phyloP scores from a whole-genome alignment of 1,140 invertebrate genomes.

The Temnothorax longispinosus region DNA sequence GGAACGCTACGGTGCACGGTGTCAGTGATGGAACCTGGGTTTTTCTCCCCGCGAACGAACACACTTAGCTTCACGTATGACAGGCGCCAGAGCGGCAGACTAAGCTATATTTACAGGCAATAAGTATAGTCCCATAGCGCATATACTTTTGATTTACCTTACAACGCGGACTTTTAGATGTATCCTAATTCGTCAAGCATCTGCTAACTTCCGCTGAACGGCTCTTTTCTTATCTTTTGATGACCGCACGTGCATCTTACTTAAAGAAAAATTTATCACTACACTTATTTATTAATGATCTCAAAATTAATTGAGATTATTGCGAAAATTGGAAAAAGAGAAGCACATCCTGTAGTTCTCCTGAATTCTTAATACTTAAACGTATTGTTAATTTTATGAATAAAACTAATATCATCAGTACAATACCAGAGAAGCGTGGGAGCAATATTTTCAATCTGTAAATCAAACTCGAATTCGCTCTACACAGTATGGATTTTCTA shows the following conservation, averaged over 20 bases:
- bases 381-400: neutral
- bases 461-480: neutral
- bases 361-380: neutral
- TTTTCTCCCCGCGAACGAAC: slow-evolving; percentile 12
- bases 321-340: neutral
- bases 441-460: neutral
- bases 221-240: neutral
- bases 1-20: neutral
- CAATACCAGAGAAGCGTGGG: neutral
- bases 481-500: neutral
- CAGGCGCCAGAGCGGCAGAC: slow-evolving; percentile 12
- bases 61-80: slow-evolving; percentile 31
- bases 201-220: neutral
- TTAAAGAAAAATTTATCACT: neutral
- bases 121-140: slow-evolving; percentile 9
- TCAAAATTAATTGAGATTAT: neutral
- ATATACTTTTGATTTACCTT: slow-evolving; percentile 27
- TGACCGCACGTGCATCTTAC: neutral
- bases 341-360: neutral
- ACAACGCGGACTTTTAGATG: slow-evolving; percentile 6
- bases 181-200: slow-evolving; percentile 23
- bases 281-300: neutral
- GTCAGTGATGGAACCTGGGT: slow-evolving; percentile 16
- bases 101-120: slow-evolving; percentile 31
- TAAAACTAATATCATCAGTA: neutral